Percentiles rank a stretch among this genome's conserved stretches.
phyloP scores from a whole-genome alignment of 2,797 vertebrate species.

The Hoplostethus mediterraneus region DNA sequence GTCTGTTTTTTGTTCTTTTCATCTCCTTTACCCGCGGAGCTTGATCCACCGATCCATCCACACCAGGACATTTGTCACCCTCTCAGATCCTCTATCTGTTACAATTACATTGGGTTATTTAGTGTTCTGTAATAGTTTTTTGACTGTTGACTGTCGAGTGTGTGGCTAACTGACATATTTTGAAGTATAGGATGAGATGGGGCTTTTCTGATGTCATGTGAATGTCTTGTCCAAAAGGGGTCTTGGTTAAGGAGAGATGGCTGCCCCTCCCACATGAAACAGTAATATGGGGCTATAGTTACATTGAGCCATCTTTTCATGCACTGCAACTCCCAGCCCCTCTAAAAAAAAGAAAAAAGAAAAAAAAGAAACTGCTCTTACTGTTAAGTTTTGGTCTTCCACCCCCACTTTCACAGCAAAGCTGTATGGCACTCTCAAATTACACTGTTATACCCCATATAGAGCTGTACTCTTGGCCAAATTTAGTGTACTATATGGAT shows the following conservation, averaged over 20 bases:
- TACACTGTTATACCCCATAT: conserved; percentile 48
- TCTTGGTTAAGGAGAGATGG: conserved; percentile 50
- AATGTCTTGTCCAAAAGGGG: conserved; percentile 72
- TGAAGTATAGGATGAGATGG: conserved; percentile 63
- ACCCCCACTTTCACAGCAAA: conserved; percentile 72
- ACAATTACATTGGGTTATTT: conserved; percentile 52
- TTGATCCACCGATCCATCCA: conserved; percentile 53
- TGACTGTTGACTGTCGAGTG: conserved; percentile 69
- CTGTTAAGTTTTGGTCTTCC: conserved; percentile 77
- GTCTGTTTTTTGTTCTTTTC: conserved; percentile 41
- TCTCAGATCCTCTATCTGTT: conserved; percentile 64
- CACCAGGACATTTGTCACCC: conserved; percentile 33
- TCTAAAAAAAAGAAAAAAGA: conserved; percentile 35
- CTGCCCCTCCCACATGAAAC: conserved; percentile 52
- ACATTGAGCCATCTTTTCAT: conserved; percentile 60
- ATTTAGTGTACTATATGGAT: conserved; percentile 64
- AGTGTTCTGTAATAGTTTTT: conserved; percentile 56
- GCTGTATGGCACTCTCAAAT: conserved; percentile 76
- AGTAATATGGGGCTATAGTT: conserved; percentile 52
- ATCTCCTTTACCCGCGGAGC: conserved; percentile 28
- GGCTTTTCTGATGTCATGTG: conserved; percentile 71
- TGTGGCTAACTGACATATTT: conserved; percentile 63
- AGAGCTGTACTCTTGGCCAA: conserved; percentile 54
- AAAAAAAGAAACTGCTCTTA: conserved; percentile 55
- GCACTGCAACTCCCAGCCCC: conserved; percentile 72